Evolutionary conservation across 1,140 invertebrate genomes (phyloP).

Genomic region (Idris sp.): DNA sequence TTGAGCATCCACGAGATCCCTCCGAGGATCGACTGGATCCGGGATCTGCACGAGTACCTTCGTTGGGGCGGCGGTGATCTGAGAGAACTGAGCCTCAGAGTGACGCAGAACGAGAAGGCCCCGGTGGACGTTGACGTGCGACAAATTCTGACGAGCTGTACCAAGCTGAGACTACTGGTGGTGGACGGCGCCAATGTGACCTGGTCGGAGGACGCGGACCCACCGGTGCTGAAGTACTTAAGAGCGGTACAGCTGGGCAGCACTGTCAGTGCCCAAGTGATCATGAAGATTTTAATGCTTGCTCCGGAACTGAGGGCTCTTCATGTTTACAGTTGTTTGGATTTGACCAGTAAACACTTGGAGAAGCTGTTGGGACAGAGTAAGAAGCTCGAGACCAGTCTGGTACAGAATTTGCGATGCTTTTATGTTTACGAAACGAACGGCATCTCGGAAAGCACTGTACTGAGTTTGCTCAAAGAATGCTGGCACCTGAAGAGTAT

Average conservation of each 20-base stretch:
- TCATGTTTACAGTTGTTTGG: slow-evolving; percentile 76
- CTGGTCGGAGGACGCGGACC: slow-evolving; percentile 69
- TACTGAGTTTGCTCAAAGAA: slow-evolving; percentile 70
- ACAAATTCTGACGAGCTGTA: slow-evolving; percentile 70
- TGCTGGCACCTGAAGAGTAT: slow-evolving; percentile 72
- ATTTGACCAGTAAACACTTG: slow-evolving; percentile 73
- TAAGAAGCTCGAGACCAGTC: slow-evolving; percentile 55
- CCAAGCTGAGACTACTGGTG: slow-evolving; percentile 71
- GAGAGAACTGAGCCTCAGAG: slow-evolving; percentile 71
- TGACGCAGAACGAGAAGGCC: slow-evolving; percentile 65
- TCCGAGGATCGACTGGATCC: slow-evolving; percentile 70
- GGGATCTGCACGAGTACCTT: slow-evolving; percentile 74
- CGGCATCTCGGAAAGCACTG: slow-evolving; percentile 70
- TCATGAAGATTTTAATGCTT: slow-evolving; percentile 71
- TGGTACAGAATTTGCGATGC: slow-evolving; percentile 73
- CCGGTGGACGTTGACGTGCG: slow-evolving; percentile 71
- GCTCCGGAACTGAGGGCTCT: slow-evolving; percentile 70
- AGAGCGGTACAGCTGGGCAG: slow-evolving; percentile 73
- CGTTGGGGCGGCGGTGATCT: slow-evolving; percentile 70
- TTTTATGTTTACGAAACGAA: slow-evolving; percentile 77
- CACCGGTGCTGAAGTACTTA: slow-evolving; percentile 64
- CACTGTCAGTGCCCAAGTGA: slow-evolving; percentile 67
- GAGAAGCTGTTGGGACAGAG: slow-evolving; percentile 52
- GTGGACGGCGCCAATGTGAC: slow-evolving; percentile 71
- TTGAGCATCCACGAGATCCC: slow-evolving; percentile 76